A percentile compares a stretch with the other conserved stretches of the same genome.
phyloP scores from a whole-genome alignment of 2,888 invertebrate genomes.

The Melanostoma scalare region DNA sequence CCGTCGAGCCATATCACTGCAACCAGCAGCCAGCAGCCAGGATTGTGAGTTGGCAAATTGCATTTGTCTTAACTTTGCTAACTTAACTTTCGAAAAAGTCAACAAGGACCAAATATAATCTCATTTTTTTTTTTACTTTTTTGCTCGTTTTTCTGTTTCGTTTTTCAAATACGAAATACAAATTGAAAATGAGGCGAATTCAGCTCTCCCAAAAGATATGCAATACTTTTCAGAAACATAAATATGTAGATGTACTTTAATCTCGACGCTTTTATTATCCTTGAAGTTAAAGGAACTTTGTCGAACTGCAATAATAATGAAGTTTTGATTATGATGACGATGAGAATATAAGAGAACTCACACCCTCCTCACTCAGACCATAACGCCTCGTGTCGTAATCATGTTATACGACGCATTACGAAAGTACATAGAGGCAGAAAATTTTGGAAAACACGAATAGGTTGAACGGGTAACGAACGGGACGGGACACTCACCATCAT shows the following conservation, averaged over 20 bases:
- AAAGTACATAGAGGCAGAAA: slow-evolving; percentile 16
- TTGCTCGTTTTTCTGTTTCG: slow-evolving; percentile 1
- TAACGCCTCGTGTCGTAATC: slow-evolving; percentile 35
- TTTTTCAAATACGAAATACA: slow-evolving; percentile 41
- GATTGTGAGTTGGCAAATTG: slow-evolving; percentile 68
- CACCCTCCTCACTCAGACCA: no score
- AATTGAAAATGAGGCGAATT: slow-evolving; percentile 62
- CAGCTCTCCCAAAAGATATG: slow-evolving; percentile 48
- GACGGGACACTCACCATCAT: not conserved
- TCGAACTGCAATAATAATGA: slow-evolving; percentile 69
- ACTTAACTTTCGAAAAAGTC: slow-evolving; percentile 71
- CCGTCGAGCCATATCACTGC: slow-evolving; percentile 56
- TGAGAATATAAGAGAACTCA: not conserved
- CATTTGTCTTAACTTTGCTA: slow-evolving; percentile 73
- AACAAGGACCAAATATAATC: slow-evolving; percentile 69
- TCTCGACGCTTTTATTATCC: slow-evolving; percentile 61
- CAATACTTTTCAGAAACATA: slow-evolving; percentile 40
- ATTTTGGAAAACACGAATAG: slow-evolving; percentile 52
- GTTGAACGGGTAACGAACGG: slow-evolving; percentile 44
- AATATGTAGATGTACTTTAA: slow-evolving; percentile 55
- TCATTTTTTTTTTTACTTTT: slow-evolving; percentile 45
- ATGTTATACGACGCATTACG: slow-evolving; percentile 56
- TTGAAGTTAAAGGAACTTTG: slow-evolving; percentile 59
- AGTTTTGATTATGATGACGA: slow-evolving; percentile 63
- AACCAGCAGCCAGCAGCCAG: slow-evolving; percentile 27